Evolutionary conservation across 2,888 invertebrate species (phyloP), one percentile per base, ranked within the genome.

Genomic region (Drosophila tripunctata): DNA sequence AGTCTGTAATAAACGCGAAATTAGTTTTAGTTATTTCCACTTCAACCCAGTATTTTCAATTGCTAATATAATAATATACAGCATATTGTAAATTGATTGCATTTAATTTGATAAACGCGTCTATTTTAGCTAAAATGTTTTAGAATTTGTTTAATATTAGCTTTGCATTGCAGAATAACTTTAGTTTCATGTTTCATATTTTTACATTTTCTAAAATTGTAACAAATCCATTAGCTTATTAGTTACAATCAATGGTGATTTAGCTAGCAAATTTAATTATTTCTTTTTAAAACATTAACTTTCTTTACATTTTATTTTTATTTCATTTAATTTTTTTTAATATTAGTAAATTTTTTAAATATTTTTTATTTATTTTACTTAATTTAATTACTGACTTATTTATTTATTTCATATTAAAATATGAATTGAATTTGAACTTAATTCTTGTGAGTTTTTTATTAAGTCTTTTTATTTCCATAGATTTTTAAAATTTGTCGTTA

Each of bases 41-140:
- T 67, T 61, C 48, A 51, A 33, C 35, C 50, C 58, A 60, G 72
- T 54, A 68, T 82, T 66, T 64, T 66, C 66, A 68, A 65, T 67
- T 60, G 61, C 51, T 48, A 19, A 47, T 50, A 64, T 65, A 41
- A 10, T 27, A 51, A n/a, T 66, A 43, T 22, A 51, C 41, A 43
- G n/a, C n/a, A n/a, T n/a, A n/a, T n/a, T n/a, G n/a, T 24, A 63
- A 83, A 78, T 70, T 77, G 71, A 77, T 77, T 80, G 27, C 52
- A 64, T 61, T 69, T 57, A 62, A 52, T 62, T 19, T 43, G 56
- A 50, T 73, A 45, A 50, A 19, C 7, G 14, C 24, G 33, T 15
- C 10, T 22, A 31, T 8, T 10, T 24, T 27, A 19, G 10, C 8
- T 36, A 12, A 7, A 38, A 24, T 17, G 5, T 3, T n/a, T 58